Conservation (phyloP, 2,888 invertebrate species). For the Aquatica leii region DNA sequence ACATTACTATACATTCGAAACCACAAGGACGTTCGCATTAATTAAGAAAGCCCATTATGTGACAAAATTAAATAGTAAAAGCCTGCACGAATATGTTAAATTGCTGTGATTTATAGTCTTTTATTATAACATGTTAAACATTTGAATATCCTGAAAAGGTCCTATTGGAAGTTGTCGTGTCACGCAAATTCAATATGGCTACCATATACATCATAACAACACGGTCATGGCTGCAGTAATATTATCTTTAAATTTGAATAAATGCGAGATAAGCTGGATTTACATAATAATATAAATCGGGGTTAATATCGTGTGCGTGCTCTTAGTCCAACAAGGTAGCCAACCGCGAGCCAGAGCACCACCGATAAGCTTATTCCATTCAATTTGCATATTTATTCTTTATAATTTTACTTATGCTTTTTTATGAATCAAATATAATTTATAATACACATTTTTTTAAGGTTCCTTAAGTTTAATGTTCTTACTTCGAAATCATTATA, state of each 20-base stretch:
- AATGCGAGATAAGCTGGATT: slow-evolving; percentile 58
- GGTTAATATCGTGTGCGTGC: slow-evolving; percentile 62
- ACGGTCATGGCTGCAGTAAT: slow-evolving; percentile 58
- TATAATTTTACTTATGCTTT: slow-evolving; percentile 22
- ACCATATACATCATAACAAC: slow-evolving; percentile 59
- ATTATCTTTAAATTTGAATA: slow-evolving; percentile 62
- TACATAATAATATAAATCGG: slow-evolving; percentile 63
- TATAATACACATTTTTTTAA: no score
- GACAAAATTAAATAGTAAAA: slow-evolving; percentile 26
- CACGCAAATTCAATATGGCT: slow-evolving; percentile 58
- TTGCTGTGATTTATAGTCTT: slow-evolving; percentile 42
- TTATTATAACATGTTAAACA: slow-evolving; percentile 44
- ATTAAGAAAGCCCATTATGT: neutral
- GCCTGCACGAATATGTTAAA: slow-evolving; percentile 33
- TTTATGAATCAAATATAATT: neutral
- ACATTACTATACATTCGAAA: neutral
- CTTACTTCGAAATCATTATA: no score
- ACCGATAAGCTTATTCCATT: slow-evolving; percentile 57
- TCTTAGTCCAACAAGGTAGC: slow-evolving; percentile 52
- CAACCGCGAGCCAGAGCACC: slow-evolving; percentile 55
- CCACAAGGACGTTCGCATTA: slow-evolving; percentile 1
- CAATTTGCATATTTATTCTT: slow-evolving; percentile 53
- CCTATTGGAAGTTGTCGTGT: slow-evolving; percentile 51
- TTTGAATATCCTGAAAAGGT: slow-evolving; percentile 39
- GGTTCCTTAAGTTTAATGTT: no score